Evolutionary conservation across 1,140 invertebrate species (phyloP), one percentile per base, ranked within the genome.

Genomic region (Sarcophaga bullata): DNA sequence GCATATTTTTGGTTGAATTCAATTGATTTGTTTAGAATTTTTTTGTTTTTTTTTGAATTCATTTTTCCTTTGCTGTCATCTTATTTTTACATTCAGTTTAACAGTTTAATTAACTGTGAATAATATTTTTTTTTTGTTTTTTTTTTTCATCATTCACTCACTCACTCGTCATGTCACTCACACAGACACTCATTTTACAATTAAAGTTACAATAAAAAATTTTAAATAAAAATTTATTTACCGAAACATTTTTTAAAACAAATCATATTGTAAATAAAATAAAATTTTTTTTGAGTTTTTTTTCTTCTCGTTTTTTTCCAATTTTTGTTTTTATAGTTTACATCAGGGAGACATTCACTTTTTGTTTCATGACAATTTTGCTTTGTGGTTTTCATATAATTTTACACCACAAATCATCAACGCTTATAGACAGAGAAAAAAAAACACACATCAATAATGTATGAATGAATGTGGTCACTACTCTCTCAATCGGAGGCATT

Each of bases 101-200:
- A 68, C 62, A 19, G 62, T 68, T 68, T 68, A 68, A 68, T 68
- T 68, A 68, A 68, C 62, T 68, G 62, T 68, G 15, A 68, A 25
- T 68, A 68, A 68, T 68, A 68, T 25, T 68, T 68, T 19, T 7
- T 68, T 8, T 8, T 68, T 19, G 17, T 68, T 8, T 8, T 19
- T 62, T 62, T 68, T 68, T 68, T 68, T 19, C 7, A 62, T 17
- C 62, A 8, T 7, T 3, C 62, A 68, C n/a, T 19, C 62, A 68
- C 62, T 68, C 62, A 68, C 25, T 37, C 25, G 25, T 37, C 25
- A 37, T 4, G 25, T 37, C 25, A 37, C 25, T 37, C 25, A 4
- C 25, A 37, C 4, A 37, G 25, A 37, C 25, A 37, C 25, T 37
- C 25, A 4, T 37, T 68, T 68, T 37, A 37, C 25, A 37, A 37